These are phyloP conservation scores for Colletes gigas DNA, from an alignment of 1,140 invertebrate species.

Conservation along the genomic window DNA sequence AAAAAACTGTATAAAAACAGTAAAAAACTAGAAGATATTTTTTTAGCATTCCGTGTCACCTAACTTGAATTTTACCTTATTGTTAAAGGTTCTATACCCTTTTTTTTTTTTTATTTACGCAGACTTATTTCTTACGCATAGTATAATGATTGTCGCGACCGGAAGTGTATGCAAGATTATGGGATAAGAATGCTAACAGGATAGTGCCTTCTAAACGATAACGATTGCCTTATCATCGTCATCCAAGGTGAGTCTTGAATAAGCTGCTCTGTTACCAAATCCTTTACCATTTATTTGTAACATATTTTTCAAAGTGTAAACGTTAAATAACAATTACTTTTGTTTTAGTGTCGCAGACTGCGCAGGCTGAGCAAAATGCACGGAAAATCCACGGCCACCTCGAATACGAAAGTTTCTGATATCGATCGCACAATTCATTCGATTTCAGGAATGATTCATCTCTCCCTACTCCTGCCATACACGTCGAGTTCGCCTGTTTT, in stretches of 20 bases:
- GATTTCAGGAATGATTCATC: slow-evolving; percentile 66
- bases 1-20: too few relatives aligned
- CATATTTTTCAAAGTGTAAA: not conserved
- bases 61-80: not conserved
- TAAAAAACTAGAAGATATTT: too few relatives aligned
- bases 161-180: slow-evolving; percentile 53
- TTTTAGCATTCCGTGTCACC: too few relatives aligned
- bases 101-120: slow-evolving; percentile 2
- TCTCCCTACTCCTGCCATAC: slow-evolving; percentile 27
- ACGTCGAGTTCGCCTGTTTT: not conserved
- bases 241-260: slow-evolving; percentile 32
- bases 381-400: not conserved
- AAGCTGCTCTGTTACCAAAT: not conserved
- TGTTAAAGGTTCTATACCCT: not conserved
- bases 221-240: slow-evolving; percentile 34
- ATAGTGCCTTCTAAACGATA: slow-evolving; percentile 28
- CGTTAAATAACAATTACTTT: not conserved
- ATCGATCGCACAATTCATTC: slow-evolving; percentile 63
- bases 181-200: slow-evolving; percentile 12
- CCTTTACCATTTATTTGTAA: not conserved
- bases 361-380: too few relatives aligned
- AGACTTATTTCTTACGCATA: slow-evolving; percentile 40
- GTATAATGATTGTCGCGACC: slow-evolving; percentile 46
- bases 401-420: slow-evolving; percentile 26
- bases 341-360: not conserved